phyloP scores from a whole-genome alignment of 1,140 invertebrate species.

The Trinorchestia longiramus region DNA sequence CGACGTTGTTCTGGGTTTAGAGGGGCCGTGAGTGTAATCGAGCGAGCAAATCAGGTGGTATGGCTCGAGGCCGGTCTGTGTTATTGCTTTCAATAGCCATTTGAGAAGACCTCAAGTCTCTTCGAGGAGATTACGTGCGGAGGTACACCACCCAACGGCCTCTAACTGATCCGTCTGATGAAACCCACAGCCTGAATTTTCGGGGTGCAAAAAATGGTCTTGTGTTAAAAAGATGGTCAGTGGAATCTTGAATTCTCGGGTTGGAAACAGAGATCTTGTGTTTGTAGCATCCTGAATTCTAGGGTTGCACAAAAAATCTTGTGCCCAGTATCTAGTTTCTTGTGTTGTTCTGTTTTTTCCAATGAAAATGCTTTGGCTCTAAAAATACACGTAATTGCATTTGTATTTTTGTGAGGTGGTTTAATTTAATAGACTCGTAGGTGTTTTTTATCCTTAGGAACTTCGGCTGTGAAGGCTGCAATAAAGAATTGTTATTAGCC shows the following conservation, averaged over 20 bases:
- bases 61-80: not conserved
- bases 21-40: slow-evolving; percentile 29
- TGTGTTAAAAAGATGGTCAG: too few species aligned
- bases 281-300: too few species aligned
- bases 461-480: not conserved
- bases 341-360: not conserved
- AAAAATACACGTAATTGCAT: too few species aligned
- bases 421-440: not conserved
- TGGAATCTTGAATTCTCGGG: too few species aligned
- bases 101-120: slow-evolving; percentile 46
- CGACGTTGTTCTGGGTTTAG: not conserved
- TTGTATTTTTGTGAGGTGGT: not conserved
- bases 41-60: slow-evolving; percentile 46
- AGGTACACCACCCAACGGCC: slow-evolving; percentile 28
- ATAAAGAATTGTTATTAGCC: not conserved
- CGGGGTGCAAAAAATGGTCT: too few species aligned
- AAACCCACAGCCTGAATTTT: not conserved
- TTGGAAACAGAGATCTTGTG: too few species aligned
- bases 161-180: slow-evolving; percentile 16
- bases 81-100: slow-evolving; percentile 32
- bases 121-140: slow-evolving; percentile 24
- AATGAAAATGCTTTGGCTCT: not conserved
- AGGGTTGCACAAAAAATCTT: not conserved
- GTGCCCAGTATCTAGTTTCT: not conserved
- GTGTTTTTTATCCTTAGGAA: not conserved